Evolutionary conservation across 1,140 invertebrate species (phyloP).

Genomic region (Aplysia californica): DNA sequence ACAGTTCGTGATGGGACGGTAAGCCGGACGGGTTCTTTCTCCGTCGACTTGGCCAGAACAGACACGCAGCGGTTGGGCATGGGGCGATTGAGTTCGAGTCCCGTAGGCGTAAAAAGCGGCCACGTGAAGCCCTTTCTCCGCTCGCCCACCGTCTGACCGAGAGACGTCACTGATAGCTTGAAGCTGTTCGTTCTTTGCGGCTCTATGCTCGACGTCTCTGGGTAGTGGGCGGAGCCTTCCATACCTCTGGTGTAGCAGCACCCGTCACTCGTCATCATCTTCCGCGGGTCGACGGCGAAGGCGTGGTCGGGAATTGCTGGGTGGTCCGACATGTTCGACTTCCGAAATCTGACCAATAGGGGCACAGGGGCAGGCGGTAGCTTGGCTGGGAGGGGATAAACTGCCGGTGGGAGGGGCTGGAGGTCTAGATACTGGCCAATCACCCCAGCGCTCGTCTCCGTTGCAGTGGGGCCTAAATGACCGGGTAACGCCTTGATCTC

Average conservation of each 20-base stretch:
- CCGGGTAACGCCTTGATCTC: conserved; percentile 16
- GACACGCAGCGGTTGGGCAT: neutral
- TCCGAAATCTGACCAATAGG: conserved; percentile 15
- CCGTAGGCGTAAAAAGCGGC: conserved; percentile 2
- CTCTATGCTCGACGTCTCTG: neutral
- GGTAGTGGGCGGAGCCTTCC: neutral
- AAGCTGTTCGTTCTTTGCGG: neutral
- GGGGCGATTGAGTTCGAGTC: conserved; percentile 19
- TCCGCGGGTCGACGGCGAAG: conserved; percentile 5
- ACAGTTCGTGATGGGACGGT: neutral
- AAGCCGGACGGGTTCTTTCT: neutral
- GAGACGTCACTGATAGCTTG: neutral
- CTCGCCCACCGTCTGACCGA: conserved; percentile 6
- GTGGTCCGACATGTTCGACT: conserved; percentile 15
- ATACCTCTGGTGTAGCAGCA: conserved; percentile 8
- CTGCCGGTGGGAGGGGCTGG: neutral
- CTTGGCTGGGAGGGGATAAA: conserved; percentile 2
- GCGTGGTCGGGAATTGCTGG: conserved; percentile 7
- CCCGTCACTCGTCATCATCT: conserved; percentile 9
- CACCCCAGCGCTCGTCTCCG: neutral
- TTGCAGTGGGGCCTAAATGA: neutral
- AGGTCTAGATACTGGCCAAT: conserved; percentile 23
- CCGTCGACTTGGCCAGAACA: neutral
- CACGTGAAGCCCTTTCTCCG: neutral
- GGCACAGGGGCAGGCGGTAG: neutral